Conservation (phyloP, 2,113 vertebrate genomes). For the Protobothrops flavoviridis region DNA sequence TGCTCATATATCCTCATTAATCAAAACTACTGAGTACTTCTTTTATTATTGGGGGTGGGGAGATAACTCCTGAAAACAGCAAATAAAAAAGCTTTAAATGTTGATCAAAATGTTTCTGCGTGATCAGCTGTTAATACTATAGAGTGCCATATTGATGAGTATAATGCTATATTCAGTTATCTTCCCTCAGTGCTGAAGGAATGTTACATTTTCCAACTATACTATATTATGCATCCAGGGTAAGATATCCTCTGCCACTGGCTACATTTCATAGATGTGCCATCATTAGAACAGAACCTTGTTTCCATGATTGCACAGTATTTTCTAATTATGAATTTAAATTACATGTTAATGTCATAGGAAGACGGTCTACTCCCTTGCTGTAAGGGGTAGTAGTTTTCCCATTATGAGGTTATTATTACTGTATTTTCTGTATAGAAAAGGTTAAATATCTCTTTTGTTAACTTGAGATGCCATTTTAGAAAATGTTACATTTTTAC, state of each 20-base stretch:
- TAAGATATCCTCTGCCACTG: not conserved
- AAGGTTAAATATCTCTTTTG: not conserved
- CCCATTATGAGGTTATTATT: not conserved
- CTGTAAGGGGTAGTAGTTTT: not conserved
- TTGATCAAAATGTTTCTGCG: not conserved
- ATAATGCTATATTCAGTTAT: not conserved
- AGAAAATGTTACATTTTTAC: not conserved
- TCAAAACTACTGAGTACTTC: not conserved
- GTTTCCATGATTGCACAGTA: not conserved
- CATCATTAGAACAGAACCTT: not conserved
- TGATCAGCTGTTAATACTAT: not conserved
- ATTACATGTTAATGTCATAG: not conserved
- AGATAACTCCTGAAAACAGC: not conserved
- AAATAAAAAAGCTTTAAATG: not conserved
- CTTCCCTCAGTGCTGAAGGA: not conserved
- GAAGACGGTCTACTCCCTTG: not conserved
- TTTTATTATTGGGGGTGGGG: not conserved
- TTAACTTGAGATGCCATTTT: not conserved
- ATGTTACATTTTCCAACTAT: not conserved
- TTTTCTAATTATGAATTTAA: not conserved
- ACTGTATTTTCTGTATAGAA: not conserved
- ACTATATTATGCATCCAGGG: not conserved
- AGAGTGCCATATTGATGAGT: not conserved
- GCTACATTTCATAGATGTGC: no score
- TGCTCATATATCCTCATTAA: not conserved